Evolutionary conservation across 2,113 vertebrate genomes (phyloP).

Genomic region (Aviceda subcristata): DNA sequence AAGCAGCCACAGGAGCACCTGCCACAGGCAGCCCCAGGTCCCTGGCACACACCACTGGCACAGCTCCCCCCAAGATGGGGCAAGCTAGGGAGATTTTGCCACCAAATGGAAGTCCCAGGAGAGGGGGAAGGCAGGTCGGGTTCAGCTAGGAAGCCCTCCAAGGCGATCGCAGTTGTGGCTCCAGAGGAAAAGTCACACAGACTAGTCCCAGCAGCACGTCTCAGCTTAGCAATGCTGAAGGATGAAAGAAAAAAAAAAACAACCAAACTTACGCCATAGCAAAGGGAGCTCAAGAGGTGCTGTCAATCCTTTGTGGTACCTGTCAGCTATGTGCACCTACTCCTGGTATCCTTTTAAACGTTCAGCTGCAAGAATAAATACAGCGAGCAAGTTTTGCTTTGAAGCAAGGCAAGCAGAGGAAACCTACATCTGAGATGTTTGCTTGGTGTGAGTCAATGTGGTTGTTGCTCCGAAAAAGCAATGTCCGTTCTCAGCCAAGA

Average conservation of each 20-base stretch:
- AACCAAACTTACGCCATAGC: no score
- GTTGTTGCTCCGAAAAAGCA: not conserved
- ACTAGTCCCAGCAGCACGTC: not conserved
- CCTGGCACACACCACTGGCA: no score
- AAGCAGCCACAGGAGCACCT: no score
- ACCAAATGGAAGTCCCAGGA: not conserved
- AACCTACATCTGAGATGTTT: not conserved
- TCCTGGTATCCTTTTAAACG: not conserved
- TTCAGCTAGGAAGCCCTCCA: not conserved
- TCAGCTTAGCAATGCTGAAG: not conserved
- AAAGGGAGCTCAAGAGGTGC: not conserved
- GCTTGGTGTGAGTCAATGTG: no score
- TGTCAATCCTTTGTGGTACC: not conserved
- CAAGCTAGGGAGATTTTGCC: no score
- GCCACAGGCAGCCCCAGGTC: no score
- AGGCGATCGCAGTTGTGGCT: rapidly evolving
- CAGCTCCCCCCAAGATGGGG: not conserved
- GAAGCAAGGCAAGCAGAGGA: not conserved
- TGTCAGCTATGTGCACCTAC: rapidly evolving
- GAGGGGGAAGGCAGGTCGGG: no score
- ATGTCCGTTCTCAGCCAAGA: rapidly evolving
- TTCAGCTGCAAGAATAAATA: not conserved
- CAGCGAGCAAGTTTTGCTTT: not conserved
- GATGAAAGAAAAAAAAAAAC: not conserved
- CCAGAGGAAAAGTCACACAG: not conserved